These are phyloP conservation scores for Chaetura pelagica DNA, from an alignment of 2,113 vertebrate genomes.

Conservation along the genomic window DNA sequence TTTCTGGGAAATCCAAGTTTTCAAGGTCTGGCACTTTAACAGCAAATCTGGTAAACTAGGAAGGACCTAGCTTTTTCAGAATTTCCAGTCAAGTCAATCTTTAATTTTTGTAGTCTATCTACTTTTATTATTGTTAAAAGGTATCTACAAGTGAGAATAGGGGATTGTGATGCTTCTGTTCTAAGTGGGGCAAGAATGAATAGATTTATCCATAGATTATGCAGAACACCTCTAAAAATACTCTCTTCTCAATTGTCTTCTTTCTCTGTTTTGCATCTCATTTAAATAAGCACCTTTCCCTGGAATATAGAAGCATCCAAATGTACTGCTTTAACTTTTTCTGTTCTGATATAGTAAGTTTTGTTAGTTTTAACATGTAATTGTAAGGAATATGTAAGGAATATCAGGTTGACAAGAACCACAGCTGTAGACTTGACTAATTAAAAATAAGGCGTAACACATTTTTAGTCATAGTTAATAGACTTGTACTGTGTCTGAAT, in stretches of 20 bases:
- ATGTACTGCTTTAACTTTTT: not conserved
- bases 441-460: not conserved
- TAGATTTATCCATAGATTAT: conserved; percentile 21
- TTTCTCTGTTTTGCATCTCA: conserved; percentile 20
- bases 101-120: not conserved
- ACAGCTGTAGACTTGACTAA: not conserved
- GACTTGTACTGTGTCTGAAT: not conserved
- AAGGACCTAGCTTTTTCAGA: not conserved
- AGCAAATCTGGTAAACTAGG: not conserved
- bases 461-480: not conserved
- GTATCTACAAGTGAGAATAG: not conserved
- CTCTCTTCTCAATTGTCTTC: conserved; percentile 6
- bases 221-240: conserved; percentile 33
- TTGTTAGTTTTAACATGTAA: not conserved
- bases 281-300: conserved; percentile 46
- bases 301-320: not conserved
- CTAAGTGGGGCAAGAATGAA: not conserved
- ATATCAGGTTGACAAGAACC: not conserved
- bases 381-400: not conserved
- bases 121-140: not conserved
- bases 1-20: not conserved
- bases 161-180: not conserved
- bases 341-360: not conserved
- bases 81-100: not conserved
- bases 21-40: not conserved